Percentiles rank a stretch among this genome's conserved stretches.
Conservation (phyloP, 2,888 invertebrate genomes). For the Apodemia mormo region DNA sequence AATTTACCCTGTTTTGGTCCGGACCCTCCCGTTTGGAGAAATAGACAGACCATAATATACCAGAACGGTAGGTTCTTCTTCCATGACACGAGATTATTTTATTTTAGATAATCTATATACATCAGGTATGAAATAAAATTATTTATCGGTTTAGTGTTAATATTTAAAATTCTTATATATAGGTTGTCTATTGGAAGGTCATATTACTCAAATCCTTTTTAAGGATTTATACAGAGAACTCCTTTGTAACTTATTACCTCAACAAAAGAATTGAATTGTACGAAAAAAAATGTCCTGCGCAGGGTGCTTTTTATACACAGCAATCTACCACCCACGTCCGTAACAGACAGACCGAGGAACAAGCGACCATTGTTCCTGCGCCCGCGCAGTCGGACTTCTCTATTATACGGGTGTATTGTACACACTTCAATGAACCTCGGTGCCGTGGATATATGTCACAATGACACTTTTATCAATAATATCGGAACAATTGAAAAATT, state of each 20-base stretch:
- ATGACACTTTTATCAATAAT: slow-evolving; percentile 78
- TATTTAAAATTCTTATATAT: too few relatives aligned
- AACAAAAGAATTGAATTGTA: not conserved
- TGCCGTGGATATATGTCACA: slow-evolving; percentile 71
- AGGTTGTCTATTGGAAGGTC: too few relatives aligned
- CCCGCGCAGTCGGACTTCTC: slow-evolving; percentile 60
- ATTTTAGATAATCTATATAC: too few relatives aligned
- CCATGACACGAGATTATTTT: too few relatives aligned
- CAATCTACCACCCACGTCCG: slow-evolving; percentile 72
- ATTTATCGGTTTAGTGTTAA: too few relatives aligned
- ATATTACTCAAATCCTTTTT: not conserved
- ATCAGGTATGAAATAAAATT: too few relatives aligned
- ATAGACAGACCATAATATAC: too few relatives aligned
- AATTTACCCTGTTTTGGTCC: too few relatives aligned
- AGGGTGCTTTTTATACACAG: slow-evolving; percentile 62
- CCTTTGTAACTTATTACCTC: not conserved
- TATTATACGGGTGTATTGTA: slow-evolving; percentile 79
- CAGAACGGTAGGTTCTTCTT: too few relatives aligned
- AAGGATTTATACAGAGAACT: not conserved
- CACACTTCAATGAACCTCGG: slow-evolving; percentile 75
- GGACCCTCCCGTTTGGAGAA: too few relatives aligned
- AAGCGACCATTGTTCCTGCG: slow-evolving; percentile 66
- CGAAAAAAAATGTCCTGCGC: slow-evolving; percentile 42
- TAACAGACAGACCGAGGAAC: slow-evolving; percentile 55
- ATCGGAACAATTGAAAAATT: slow-evolving; percentile 57